These are phyloP conservation scores for Eupithecia insigniata DNA, from an alignment of 2,888 invertebrate genomes.

Conservation along the genomic window DNA sequence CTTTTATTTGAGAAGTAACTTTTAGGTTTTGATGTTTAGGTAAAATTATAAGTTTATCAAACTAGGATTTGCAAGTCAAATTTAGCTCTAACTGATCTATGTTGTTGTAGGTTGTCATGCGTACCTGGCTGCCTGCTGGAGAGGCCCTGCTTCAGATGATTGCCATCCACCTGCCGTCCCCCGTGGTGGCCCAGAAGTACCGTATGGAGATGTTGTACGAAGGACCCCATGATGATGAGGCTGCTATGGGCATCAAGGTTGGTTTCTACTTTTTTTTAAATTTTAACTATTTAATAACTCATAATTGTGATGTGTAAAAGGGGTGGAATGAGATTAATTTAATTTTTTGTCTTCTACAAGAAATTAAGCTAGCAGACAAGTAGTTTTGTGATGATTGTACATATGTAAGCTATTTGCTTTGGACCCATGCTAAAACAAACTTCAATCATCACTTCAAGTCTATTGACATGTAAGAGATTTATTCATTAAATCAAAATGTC, in stretches of 20 bases:
- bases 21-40: background rate
- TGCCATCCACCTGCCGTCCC: constrained; percentile 99
- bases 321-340: background rate
- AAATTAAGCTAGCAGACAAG: background rate
- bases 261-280: constrained; percentile 8
- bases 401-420: no score
- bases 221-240: constrained; percentile 98
- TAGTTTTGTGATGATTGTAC: background rate
- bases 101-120: constrained; percentile 92
- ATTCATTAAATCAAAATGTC: no score
- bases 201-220: constrained; percentile 99
- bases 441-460: no score
- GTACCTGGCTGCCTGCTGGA: constrained; percentile 99
- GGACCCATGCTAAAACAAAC: no score
- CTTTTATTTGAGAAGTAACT: background rate
- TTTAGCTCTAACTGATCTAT: background rate
- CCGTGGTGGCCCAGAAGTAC: constrained; percentile 99
- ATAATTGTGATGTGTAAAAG: no score
- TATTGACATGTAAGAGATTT: no score
- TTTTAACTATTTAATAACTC: no score
- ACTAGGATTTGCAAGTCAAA: no score
- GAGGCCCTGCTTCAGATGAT: constrained; percentile 99
- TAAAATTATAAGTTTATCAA: background rate
- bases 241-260: constrained; percentile 94
- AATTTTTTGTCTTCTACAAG: background rate